Percentiles rank a stretch among this genome's conserved stretches.
phyloP scores from a whole-genome alignment of 2,888 invertebrate species.

The Eutolmus rufibarbis region DNA sequence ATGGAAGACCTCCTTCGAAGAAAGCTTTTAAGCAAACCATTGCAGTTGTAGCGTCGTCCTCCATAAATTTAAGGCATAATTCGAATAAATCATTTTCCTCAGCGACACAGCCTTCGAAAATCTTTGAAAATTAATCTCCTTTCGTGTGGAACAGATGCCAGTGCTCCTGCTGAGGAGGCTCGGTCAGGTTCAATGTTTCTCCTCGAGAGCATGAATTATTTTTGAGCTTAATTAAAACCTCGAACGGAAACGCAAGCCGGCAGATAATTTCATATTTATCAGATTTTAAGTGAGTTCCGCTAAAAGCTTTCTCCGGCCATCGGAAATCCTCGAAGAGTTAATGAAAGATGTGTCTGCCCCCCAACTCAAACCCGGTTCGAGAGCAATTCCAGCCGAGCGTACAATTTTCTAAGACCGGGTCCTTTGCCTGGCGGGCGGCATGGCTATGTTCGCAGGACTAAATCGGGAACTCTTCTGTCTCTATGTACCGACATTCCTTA shows the following conservation, averaged over 20 bases:
- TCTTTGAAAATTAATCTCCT: not conserved
- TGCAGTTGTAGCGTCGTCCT: not conserved
- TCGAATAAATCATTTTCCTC: not conserved
- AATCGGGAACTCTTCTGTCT: not conserved
- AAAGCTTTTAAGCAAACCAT: not conserved
- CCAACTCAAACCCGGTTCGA: not conserved
- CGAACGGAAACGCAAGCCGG: not conserved
- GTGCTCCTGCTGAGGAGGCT: not conserved
- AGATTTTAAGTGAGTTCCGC: slow-evolving; percentile 5
- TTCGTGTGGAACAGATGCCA: not conserved
- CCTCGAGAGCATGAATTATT: not conserved
- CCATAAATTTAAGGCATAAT: not conserved
- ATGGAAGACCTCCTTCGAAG: not conserved
- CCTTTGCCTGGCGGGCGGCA: not conserved
- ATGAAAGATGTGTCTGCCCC: not conserved
- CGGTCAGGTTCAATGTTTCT: not conserved
- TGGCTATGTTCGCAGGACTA: not conserved
- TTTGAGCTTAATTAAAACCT: slow-evolving; percentile 1
- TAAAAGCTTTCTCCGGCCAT: slow-evolving; percentile 18
- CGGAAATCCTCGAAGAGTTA: slow-evolving; percentile 10
- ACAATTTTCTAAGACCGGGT: not conserved
- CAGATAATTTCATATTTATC: slow-evolving; percentile 5
- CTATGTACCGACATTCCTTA: not conserved
- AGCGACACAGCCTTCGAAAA: not conserved
- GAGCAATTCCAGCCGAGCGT: not conserved